phyloP scores from a whole-genome alignment of 1,140 invertebrate genomes.

The Campoletis sonorensis region DNA sequence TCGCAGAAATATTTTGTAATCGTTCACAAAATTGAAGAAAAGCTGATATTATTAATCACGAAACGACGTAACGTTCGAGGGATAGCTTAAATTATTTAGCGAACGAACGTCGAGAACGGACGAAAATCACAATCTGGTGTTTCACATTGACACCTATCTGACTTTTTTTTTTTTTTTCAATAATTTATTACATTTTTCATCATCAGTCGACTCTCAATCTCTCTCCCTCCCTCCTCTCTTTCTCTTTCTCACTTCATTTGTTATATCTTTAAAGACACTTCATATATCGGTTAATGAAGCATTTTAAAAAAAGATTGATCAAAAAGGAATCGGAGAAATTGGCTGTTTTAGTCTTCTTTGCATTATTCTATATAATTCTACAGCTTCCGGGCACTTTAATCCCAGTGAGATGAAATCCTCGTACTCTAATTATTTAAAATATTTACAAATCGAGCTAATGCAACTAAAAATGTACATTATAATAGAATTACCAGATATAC shows the following conservation, averaged over 20 bases:
- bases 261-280: background rate
- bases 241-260: background rate
- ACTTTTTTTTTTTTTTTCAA: conserved; percentile 22
- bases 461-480: conserved; percentile 17
- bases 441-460: conserved; percentile 39
- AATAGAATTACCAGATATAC: background rate
- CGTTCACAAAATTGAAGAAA: conserved; percentile 10
- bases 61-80: conserved; percentile 10
- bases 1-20: background rate
- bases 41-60: conserved; percentile 31
- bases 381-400: background rate
- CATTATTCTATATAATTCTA: conserved; percentile 9
- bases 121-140: conserved; percentile 35
- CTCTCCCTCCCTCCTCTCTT: background rate
- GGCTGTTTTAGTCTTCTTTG: background rate
- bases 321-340: background rate
- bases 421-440: conserved; percentile 19
- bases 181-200: conserved; percentile 3
- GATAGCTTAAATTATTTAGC: conserved; percentile 28
- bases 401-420: conserved; percentile 12
- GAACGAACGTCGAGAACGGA: conserved; percentile 34
- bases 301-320: background rate
- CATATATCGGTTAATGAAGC: background rate
- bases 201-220: conserved; percentile 17
- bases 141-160: conserved; percentile 28